phyloP scores from a whole-genome alignment of 2,888 invertebrate species.

The Eulithis testata region DNA sequence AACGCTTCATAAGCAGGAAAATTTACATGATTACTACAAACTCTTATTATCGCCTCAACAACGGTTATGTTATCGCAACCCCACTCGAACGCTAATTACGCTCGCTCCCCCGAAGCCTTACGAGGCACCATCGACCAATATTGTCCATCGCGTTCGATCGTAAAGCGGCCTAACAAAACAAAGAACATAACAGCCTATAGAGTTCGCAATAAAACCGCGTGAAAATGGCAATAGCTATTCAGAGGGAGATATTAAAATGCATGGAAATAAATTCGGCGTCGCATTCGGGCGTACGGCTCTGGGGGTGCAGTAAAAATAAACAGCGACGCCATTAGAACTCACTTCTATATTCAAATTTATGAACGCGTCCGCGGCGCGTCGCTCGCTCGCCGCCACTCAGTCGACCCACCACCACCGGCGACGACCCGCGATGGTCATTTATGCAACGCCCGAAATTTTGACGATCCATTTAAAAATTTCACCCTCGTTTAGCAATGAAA shows the following conservation, averaged over 20 bases:
- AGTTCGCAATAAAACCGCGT: conserved; percentile 80
- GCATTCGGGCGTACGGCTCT: conserved; percentile 82
- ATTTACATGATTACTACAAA: conserved; percentile 64
- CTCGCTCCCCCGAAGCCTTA: conserved; percentile 65
- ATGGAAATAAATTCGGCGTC: conserved; percentile 85
- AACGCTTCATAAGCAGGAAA: conserved; percentile 66
- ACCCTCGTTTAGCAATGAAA: conserved; percentile 62
- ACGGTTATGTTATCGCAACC: conserved; percentile 45
- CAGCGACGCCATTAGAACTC: conserved; percentile 85
- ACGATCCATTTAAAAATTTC: conserved; percentile 75
- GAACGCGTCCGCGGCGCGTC: conserved; percentile 72
- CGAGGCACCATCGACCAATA: conserved; percentile 71
- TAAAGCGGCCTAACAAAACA: conserved; percentile 75
- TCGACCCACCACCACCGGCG: conserved; percentile 47
- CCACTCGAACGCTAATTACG: conserved; percentile 49
- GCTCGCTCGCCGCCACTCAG: conserved; percentile 42
- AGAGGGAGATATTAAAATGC: conserved; percentile 85
- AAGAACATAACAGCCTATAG: conserved; percentile 69
- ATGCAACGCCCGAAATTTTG: conserved; percentile 69
- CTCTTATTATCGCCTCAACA: conserved; percentile 64
- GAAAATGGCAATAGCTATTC: conserved; percentile 84
- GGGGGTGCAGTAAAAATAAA: conserved; percentile 86
- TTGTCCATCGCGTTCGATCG: conserved; percentile 68
- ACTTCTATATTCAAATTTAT: conserved; percentile 86
- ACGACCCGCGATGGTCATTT: conserved; percentile 63